Evolutionary conservation across 2,888 invertebrate genomes (phyloP).

Genomic region (Chrysina gloriosa): DNA sequence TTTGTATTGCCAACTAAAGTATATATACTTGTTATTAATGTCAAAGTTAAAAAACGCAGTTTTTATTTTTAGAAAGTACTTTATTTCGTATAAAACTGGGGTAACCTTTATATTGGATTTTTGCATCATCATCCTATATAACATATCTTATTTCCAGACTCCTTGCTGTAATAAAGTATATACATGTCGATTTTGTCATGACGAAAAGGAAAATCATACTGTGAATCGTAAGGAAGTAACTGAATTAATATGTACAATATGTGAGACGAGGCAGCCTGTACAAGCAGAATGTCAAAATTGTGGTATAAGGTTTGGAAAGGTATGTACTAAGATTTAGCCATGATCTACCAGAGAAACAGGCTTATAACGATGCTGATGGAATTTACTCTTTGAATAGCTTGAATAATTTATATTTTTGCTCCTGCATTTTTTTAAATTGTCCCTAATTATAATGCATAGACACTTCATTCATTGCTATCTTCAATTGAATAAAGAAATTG

Average conservation of each 20-base stretch:
- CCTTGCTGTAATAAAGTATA: conserved; percentile 91
- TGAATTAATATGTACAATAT: conserved; percentile 85
- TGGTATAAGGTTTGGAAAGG: conserved; percentile 83
- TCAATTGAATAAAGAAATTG: too few species aligned
- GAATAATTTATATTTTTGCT: too few species aligned
- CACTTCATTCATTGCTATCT: too few species aligned
- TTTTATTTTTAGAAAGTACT: conserved; percentile 41
- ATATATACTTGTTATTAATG: not conserved
- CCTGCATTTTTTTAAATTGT: too few species aligned
- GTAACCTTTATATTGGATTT: conserved; percentile 21
- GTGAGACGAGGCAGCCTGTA: conserved; percentile 83
- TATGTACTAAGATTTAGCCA: too few species aligned
- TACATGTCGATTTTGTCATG: conserved; percentile 90
- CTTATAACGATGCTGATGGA: too few species aligned
- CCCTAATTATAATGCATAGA: too few species aligned
- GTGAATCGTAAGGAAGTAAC: conserved; percentile 86
- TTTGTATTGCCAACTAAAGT: conserved; percentile 2
- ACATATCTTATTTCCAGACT: conserved; percentile 71
- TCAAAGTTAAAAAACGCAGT: not conserved
- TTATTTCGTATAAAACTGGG: conserved; percentile 18
- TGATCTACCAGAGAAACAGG: too few species aligned
- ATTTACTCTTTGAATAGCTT: too few species aligned
- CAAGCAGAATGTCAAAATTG: conserved; percentile 84
- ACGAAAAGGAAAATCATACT: conserved; percentile 86
- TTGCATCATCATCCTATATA: conserved; percentile 28